Evolutionary conservation across 2,888 invertebrate species (phyloP).

Genomic region (Philonicus albiceps): DNA sequence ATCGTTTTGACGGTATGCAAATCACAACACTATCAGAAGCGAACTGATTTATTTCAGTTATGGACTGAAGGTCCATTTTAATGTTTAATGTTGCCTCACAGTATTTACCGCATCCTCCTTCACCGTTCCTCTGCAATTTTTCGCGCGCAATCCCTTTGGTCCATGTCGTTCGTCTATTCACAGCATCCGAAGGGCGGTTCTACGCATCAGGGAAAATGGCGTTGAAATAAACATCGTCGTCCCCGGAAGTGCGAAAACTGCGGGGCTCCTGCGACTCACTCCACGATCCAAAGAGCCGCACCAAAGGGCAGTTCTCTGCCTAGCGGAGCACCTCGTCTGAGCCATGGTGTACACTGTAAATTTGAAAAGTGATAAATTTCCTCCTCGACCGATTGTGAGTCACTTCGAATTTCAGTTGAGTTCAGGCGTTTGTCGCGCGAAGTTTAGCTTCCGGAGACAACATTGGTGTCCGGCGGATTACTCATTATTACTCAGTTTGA

Average conservation of each 20-base stretch:
- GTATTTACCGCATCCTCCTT: not conserved
- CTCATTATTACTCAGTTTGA: not conserved
- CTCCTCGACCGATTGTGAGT: not conserved
- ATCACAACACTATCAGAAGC: not conserved
- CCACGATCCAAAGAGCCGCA: not conserved
- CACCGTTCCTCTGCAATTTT: not conserved
- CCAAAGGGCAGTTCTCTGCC: not conserved
- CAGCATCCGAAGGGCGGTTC: not conserved
- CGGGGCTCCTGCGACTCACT: not conserved
- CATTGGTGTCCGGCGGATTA: not conserved
- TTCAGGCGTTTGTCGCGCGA: not conserved
- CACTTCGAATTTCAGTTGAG: slow-evolving; percentile 17
- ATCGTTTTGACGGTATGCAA: not conserved
- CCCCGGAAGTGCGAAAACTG: not conserved
- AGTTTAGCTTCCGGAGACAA: slow-evolving; percentile 1
- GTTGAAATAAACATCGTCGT: not conserved
- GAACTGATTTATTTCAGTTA: not conserved
- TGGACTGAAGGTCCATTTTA: not conserved
- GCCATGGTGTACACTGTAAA: not conserved
- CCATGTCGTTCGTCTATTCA: not conserved
- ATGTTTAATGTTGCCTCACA: not conserved
- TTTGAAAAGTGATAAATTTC: not conserved
- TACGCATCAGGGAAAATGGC: not conserved
- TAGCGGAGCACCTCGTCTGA: not conserved
- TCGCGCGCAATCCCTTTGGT: not conserved